Conservation (phyloP, 2,797 vertebrate species). For the Allobates femoralis region DNA sequence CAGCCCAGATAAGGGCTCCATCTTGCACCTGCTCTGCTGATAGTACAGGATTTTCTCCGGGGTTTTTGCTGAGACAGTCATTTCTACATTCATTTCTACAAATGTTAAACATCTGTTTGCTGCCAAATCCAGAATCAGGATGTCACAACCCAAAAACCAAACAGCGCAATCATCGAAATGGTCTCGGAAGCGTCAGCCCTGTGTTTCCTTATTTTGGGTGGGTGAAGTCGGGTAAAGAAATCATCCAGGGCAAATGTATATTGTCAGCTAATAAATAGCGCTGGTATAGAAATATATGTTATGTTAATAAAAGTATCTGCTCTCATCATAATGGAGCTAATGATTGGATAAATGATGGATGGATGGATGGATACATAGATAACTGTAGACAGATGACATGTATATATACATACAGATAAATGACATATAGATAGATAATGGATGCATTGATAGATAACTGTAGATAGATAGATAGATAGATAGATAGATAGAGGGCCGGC, state of each 20-base stretch:
- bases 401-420: neutral
- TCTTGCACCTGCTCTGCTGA: slow-evolving; percentile 34
- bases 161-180: neutral
- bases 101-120: slow-evolving; percentile 6
- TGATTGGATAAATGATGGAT: too few relatives aligned
- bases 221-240: neutral
- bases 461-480: neutral
- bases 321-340: too few relatives aligned
- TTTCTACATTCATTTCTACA: slow-evolving; percentile 27
- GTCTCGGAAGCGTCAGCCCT: slow-evolving; percentile 14
- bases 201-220: neutral
- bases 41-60: neutral
- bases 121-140: slow-evolving; percentile 40
- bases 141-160: slow-evolving; percentile 36
- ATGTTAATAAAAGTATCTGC: neutral
- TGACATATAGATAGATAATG: neutral
- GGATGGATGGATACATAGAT: neutral
- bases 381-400: too few relatives aligned
- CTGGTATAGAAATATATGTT: neutral
- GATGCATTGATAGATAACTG: neutral
- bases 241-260: neutral
- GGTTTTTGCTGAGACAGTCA: slow-evolving; percentile 27
- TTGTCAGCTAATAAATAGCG: neutral
- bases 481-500: neutral
- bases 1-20: neutral